Conservation (phyloP, 2,888 invertebrate species). For the Atethmia centrago region DNA sequence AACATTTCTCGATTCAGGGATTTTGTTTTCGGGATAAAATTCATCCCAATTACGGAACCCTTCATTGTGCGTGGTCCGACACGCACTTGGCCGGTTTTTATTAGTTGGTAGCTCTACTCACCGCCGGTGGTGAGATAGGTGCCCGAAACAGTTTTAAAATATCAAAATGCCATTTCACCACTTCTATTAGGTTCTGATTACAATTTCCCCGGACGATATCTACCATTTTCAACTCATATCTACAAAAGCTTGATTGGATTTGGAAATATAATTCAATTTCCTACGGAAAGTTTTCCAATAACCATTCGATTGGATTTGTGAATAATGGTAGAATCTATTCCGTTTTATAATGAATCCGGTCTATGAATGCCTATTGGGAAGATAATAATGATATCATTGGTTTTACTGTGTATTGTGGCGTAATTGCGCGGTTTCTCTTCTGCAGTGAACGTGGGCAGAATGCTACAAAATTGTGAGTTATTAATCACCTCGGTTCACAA, state of each 20-base stretch:
- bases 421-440: background rate
- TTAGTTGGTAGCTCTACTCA: background rate
- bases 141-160: background rate
- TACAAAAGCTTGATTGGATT: constrained; percentile 44
- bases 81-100: too few species aligned
- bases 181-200: constrained; percentile 27
- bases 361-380: background rate
- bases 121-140: background rate
- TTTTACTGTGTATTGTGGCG: background rate
- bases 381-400: background rate
- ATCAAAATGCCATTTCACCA: background rate
- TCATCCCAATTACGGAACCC: too few species aligned
- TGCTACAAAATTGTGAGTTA: constrained; percentile 15
- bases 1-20: too few species aligned
- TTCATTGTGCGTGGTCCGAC: too few species aligned
- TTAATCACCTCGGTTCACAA: constrained; percentile 21
- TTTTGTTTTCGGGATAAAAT: too few species aligned
- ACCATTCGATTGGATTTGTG: constrained; percentile 34
- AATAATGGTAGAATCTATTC: constrained; percentile 28
- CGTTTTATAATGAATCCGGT: constrained; percentile 28
- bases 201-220: constrained; percentile 3
- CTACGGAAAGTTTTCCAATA: constrained; percentile 22
- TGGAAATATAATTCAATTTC: constrained; percentile 45
- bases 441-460: constrained; percentile 26
- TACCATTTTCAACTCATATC: constrained; percentile 7